Conservation (phyloP, 2,113 vertebrate genomes). For the Lampris megalopsis region DNA sequence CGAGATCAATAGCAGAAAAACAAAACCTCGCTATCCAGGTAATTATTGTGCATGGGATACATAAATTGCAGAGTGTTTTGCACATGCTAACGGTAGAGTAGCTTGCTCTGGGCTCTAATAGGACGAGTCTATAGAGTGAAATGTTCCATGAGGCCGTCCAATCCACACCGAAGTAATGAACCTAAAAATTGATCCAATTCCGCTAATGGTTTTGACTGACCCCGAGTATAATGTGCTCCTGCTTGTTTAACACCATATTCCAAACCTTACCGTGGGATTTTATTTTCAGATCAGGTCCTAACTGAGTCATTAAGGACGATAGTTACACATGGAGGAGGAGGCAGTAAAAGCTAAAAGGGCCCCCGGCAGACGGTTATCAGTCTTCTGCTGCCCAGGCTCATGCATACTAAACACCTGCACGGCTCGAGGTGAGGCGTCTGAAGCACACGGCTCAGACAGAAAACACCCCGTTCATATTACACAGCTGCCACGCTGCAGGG, state of each 20-base stretch:
- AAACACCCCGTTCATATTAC: constrained; percentile 33
- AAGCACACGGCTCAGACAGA: constrained; percentile 61
- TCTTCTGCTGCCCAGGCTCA: constrained; percentile 45
- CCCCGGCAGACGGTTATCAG: constrained; percentile 60
- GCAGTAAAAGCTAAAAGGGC: constrained; percentile 65
- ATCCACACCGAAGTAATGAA: constrained; percentile 75
- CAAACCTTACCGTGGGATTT: constrained; percentile 63
- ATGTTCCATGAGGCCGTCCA: constrained; percentile 49
- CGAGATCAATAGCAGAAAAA: constrained; percentile 1
- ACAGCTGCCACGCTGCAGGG: constrained; percentile 15
- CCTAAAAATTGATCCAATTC: constrained; percentile 75
- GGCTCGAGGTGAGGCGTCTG: constrained; percentile 45
- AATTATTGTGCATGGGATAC: constrained; percentile 19
- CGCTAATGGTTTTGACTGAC: constrained; percentile 73
- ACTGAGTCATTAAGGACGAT: constrained; percentile 73
- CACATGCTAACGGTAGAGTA: constrained; percentile 23
- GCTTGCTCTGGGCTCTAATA: constrained; percentile 21
- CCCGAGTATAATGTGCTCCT: constrained; percentile 66
- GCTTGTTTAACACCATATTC: constrained; percentile 72
- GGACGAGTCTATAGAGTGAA: constrained; percentile 34
- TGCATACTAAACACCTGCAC: constrained; percentile 66
- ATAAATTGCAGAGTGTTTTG: constrained; percentile 15
- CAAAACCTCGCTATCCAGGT: constrained; percentile 1
- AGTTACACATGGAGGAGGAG: constrained; percentile 47
- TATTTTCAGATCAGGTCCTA: constrained; percentile 65